Evolutionary conservation across 2,888 invertebrate genomes (phyloP), one percentile per base, ranked within the genome.

Genomic region (Hermodice carunculata): DNA sequence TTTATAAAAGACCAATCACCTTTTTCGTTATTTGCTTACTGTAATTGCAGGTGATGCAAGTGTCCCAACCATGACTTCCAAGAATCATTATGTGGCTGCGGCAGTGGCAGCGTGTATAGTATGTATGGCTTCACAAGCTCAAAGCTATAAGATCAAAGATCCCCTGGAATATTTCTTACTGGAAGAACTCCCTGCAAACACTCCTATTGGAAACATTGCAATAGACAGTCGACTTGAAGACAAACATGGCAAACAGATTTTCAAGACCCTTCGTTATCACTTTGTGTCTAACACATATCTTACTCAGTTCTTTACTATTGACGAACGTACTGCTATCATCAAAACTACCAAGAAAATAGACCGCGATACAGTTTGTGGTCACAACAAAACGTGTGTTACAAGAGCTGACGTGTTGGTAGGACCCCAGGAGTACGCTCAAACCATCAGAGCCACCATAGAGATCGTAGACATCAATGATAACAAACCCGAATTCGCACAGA

Each of bases 141-240:
- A n/a, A n/a, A n/a, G n/a, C n/a, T n/a, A n/a, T n/a, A n/a, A n/a
- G n/a, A n/a, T n/a, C n/a, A n/a, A n/a, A n/a, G n/a, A n/a, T n/a
- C n/a, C n/a, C n/a, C n/a, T n/a, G n/a, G n/a, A n/a, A n/a, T n/a
- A n/a, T n/a, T n/a, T n/a, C 26, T 66, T 82, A 11, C 63, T 63
- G 8, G 83, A 83, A 66, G 80, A 81, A 62, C 69, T 68, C 32
- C 74, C 77, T 0, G 70, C 76, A 8, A 75, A 75, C 26, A 78
- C 78, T 5, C 67, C 68, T 14, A 67, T 81, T 1, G 80, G 79
- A 8, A 77, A 78, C 61, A 64, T 81, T n/a, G 70, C 76, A 40
- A 61, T 65, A 0, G 90, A 92, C 78, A 64, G 62, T 22, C 32
- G 61, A 8, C 57, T 72, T n/a, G 60, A 57, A 31, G 42, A 46